Percentiles rank a stretch among this genome's conserved stretches.
phyloP scores from a whole-genome alignment of 2,113 vertebrate genomes.

The Sialia sialis region DNA sequence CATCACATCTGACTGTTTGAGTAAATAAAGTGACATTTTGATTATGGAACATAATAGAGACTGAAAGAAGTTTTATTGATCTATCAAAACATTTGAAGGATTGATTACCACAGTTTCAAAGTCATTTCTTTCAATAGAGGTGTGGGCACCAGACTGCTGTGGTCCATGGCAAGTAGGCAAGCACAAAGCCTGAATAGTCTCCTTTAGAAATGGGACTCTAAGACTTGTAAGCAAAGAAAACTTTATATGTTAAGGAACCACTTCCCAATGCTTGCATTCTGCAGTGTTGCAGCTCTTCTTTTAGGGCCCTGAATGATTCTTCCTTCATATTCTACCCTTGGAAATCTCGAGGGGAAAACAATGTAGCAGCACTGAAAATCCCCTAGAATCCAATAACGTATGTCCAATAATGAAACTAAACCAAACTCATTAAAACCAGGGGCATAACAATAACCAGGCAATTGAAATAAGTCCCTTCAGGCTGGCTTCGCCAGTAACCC shows the following conservation, averaged over 20 bases:
- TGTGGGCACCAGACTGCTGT: not conserved
- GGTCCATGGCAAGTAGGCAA: not conserved
- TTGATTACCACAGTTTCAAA: conserved; percentile 15
- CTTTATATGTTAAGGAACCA: not conserved
- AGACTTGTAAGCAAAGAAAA: not conserved
- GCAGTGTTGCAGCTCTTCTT: not conserved
- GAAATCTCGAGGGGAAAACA: not conserved
- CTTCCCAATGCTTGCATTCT: not conserved
- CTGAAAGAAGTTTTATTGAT: conserved; percentile 8
- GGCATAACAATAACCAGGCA: not conserved
- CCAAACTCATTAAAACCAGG: not conserved
- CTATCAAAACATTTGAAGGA: conserved; percentile 31
- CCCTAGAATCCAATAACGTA: not conserved
- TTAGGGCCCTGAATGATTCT: not conserved
- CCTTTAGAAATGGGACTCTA: not conserved
- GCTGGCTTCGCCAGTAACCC: not conserved
- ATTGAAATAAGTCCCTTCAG: not conserved
- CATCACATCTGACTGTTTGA: conserved; percentile 14
- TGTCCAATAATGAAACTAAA: not conserved
- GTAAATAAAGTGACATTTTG: conserved; percentile 40
- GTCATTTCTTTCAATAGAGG: not conserved
- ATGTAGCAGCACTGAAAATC: not conserved
- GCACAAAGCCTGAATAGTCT: not conserved
- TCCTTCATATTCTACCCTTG: not conserved
- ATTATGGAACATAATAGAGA: conserved; percentile 12